A percentile compares a stretch with the other conserved stretches of the same genome.
phyloP scores from a whole-genome alignment of 2,888 invertebrate genomes.

The Polymixis flavicincta region DNA sequence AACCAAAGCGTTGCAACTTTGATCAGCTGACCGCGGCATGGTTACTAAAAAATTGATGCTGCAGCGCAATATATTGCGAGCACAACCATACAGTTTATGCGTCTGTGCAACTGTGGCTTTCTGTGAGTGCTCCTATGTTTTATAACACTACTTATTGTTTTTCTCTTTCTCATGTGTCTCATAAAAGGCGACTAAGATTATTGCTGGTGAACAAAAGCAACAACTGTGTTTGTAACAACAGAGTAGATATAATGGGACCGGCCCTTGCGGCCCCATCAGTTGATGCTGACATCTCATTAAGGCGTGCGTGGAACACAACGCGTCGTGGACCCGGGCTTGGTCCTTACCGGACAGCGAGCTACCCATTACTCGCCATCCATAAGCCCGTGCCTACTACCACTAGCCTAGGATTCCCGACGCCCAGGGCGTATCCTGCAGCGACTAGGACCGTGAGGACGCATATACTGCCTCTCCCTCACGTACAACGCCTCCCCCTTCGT shows the following conservation, averaged over 20 bases:
- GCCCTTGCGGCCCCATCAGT: too few species aligned
- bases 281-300: too few species aligned
- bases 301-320: too few species aligned
- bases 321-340: too few species aligned
- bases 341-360: too few species aligned
- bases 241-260: neutral
- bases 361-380: too few species aligned
- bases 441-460: too few species aligned
- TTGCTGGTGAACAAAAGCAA: neutral
- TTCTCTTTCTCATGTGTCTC: slow-evolving; percentile 3
- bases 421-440: too few species aligned
- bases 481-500: too few species aligned
- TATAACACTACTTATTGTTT: slow-evolving; percentile 2
- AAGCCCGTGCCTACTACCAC: too few species aligned
- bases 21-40: slow-evolving; percentile 57
- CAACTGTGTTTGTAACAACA: neutral
- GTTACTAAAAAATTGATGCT: slow-evolving; percentile 52
- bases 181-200: slow-evolving; percentile 6
- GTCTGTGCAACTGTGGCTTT: slow-evolving; percentile 19
- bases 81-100: slow-evolving; percentile 43
- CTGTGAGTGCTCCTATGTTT: slow-evolving; percentile 5
- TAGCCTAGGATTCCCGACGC: too few species aligned
- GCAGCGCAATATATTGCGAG: slow-evolving; percentile 31
- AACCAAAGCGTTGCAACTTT: slow-evolving; percentile 50
- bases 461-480: too few species aligned